phyloP scores from a whole-genome alignment of 2,888 invertebrate species.

The Stramonita haemastoma region DNA sequence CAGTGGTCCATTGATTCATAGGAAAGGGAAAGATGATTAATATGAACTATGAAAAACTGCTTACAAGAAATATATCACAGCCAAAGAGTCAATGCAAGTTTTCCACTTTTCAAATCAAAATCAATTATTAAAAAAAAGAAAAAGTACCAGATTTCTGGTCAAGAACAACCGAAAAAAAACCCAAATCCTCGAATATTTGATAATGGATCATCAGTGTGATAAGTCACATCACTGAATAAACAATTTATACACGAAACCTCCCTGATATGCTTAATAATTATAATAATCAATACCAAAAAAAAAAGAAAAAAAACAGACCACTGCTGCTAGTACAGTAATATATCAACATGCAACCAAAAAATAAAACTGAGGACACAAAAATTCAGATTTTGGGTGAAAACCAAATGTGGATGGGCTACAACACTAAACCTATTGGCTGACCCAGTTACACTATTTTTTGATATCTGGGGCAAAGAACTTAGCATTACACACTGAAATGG shows the following conservation, averaged over 20 bases:
- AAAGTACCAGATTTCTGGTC: too few species aligned
- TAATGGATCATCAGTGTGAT: not conserved
- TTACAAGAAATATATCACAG: conserved; percentile 2
- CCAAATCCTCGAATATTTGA: not conserved
- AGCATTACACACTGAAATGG: too few species aligned
- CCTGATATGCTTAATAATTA: not conserved
- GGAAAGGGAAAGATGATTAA: not conserved
- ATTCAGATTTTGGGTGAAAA: too few species aligned
- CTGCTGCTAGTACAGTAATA: not conserved
- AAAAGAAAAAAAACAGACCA: too few species aligned
- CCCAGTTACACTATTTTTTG: too few species aligned
- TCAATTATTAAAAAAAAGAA: too few species aligned
- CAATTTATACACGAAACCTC: not conserved
- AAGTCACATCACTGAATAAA: not conserved
- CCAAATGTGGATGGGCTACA: too few species aligned
- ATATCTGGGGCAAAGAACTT: too few species aligned
- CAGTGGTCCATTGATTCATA: too few species aligned
- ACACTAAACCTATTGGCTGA: too few species aligned
- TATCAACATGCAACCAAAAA: not conserved
- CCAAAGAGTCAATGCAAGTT: not conserved
- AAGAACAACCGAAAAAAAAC: not conserved
- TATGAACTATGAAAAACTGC: not conserved
- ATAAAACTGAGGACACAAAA: not conserved
- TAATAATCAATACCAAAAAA: too few species aligned
- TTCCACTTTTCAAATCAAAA: not conserved